These are phyloP conservation scores for Sinodicranocentrus sp. DNA, from an alignment of 2,888 invertebrate species.

Conservation along the genomic window DNA sequence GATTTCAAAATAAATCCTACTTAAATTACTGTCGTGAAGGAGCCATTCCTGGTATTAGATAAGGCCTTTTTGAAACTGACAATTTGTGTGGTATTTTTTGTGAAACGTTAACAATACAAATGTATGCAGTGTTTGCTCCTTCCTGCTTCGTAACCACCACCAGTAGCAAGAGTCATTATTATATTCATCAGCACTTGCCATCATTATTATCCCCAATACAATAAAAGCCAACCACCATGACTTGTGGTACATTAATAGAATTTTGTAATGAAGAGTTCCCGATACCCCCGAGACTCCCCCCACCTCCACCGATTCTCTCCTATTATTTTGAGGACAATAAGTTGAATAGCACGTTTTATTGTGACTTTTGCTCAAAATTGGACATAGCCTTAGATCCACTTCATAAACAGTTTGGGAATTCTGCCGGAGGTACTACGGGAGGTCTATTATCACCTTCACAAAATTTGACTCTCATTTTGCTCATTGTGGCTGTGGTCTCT, in stretches of 20 bases:
- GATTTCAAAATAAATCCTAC: background rate
- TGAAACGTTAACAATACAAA: background rate
- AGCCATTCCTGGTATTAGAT: background rate
- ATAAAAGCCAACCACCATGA: constrained; percentile 53
- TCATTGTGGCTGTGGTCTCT: constrained; percentile 75
- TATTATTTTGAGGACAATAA: constrained; percentile 61
- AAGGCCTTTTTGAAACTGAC: background rate
- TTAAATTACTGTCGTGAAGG: background rate
- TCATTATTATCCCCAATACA: background rate
- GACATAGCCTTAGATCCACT: constrained; percentile 61
- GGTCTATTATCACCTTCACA: constrained; percentile 56
- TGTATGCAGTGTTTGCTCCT: no score
- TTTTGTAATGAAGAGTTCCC: constrained; percentile 64
- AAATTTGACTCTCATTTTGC: constrained; percentile 72
- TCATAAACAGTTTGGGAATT: constrained; percentile 45
- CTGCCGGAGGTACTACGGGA: constrained; percentile 29
- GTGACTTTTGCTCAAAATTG: constrained; percentile 74
- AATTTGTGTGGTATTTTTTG: background rate
- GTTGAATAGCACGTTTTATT: constrained; percentile 65
- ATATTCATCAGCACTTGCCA: background rate
- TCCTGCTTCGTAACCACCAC: background rate
- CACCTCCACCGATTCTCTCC: constrained; percentile 73
- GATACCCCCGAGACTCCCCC: constrained; percentile 67
- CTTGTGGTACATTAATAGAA: constrained; percentile 60
- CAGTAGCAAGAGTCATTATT: background rate